A percentile compares a stretch with the other conserved stretches of the same genome.
Conservation (phyloP, 1,140 invertebrate genomes). For the Geopemphigus sp. region DNA sequence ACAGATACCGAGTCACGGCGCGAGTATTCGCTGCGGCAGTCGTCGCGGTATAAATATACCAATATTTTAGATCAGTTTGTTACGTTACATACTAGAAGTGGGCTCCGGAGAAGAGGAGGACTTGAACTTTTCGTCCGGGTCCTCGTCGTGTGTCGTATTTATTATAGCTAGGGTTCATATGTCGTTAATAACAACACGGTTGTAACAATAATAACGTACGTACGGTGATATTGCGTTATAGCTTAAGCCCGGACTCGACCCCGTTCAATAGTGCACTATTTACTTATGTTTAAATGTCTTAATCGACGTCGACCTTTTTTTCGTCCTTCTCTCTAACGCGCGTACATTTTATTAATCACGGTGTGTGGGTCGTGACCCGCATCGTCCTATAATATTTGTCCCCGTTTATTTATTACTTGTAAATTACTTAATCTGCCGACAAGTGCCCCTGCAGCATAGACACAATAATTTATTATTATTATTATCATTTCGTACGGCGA, state of each 20-base stretch:
- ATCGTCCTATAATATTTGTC: constrained; percentile 24
- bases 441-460: neutral
- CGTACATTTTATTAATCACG: constrained; percentile 32
- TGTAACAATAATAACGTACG: too few relatives aligned
- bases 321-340: neutral
- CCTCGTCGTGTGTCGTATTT: neutral
- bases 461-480: too few relatives aligned
- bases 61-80: too few relatives aligned
- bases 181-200: too few relatives aligned
- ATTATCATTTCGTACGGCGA: too few relatives aligned
- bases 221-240: neutral
- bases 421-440: constrained; percentile 44
- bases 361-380: constrained; percentile 44
- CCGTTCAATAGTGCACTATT: neutral
- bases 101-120: constrained; percentile 3
- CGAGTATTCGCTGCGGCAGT: too few relatives aligned
- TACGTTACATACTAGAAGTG: too few relatives aligned
- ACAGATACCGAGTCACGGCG: too few relatives aligned
- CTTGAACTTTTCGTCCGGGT: constrained; percentile 24
- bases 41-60: too few relatives aligned
- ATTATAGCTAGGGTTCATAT: neutral
- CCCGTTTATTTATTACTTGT: constrained; percentile 42
- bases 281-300: constrained; percentile 46
- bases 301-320: constrained; percentile 36
- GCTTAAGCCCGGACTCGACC: constrained; percentile 4